Conservation (phyloP, 2,797 vertebrate species). For the Sebastes goodei region DNA sequence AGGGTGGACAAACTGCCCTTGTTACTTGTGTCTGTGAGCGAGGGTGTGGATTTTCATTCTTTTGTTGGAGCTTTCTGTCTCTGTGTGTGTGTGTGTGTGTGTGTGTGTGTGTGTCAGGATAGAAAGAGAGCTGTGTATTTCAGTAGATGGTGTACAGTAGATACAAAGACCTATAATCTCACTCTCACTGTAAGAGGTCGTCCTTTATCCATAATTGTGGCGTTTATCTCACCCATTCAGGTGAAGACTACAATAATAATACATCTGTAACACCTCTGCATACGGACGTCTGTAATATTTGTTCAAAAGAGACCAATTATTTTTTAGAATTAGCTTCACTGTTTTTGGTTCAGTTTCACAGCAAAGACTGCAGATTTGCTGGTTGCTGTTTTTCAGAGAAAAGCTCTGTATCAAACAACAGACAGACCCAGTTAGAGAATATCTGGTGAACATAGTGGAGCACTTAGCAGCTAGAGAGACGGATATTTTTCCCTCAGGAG, state of each 20-base stretch:
- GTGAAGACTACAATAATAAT: background rate
- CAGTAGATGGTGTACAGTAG: background rate
- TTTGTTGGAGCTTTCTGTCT: background rate
- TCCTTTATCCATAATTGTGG: background rate
- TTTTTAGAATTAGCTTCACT: background rate
- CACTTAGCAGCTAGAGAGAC: background rate
- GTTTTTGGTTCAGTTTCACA: background rate
- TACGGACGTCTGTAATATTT: background rate
- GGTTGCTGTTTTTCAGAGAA: background rate
- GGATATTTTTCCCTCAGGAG: background rate
- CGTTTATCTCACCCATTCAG: background rate
- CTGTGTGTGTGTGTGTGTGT: background rate
- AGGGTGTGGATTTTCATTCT: conserved; percentile 6
- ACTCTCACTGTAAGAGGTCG: background rate
- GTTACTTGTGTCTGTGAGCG: background rate
- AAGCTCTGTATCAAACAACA: background rate
- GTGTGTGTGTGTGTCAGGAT: background rate
- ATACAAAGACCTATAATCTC: background rate
- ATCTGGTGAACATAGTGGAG: background rate
- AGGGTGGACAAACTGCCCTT: conserved; percentile 17
- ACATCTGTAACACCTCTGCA: background rate
- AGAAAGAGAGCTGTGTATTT: background rate
- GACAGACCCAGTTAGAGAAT: background rate
- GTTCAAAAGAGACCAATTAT: background rate
- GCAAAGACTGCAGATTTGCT: background rate